Percentiles rank a stretch among this genome's conserved stretches.
Conservation (phyloP, 1,140 invertebrate species). For the Calliopsis andreniformis region DNA sequence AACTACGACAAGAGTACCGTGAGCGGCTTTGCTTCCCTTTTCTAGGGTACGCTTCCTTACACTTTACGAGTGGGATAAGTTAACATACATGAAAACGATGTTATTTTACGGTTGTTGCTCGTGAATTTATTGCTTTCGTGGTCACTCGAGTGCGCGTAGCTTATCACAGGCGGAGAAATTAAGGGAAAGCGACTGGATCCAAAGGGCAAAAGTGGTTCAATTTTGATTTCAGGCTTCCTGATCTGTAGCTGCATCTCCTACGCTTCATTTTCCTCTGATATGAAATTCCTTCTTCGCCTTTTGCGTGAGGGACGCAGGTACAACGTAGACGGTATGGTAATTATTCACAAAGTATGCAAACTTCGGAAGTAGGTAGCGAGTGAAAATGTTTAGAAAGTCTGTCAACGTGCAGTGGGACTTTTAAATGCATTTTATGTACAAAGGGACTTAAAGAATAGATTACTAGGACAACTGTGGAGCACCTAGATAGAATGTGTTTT, state of each 20-base stretch:
- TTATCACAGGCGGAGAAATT: neutral
- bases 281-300: neutral
- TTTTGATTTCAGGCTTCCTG: neutral
- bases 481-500: too few species aligned
- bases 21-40: too few species aligned
- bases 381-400: neutral
- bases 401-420: neutral
- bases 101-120: neutral
- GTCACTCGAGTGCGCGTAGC: neutral
- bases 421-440: too few species aligned
- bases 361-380: neutral
- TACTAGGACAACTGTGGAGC: too few species aligned
- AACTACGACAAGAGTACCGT: neutral
- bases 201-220: neutral
- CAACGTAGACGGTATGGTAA: neutral
- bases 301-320: neutral
- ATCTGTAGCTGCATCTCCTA: neutral
- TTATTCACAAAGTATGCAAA: neutral
- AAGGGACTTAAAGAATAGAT: too few species aligned
- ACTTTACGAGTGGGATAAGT: neutral
- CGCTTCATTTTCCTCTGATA: neutral
- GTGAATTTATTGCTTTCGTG: neutral
- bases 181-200: neutral
- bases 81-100: constrained; percentile 4
- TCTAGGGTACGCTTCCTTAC: too few species aligned